Evolutionary conservation across 1,140 invertebrate genomes (phyloP).

Genomic region (Eriocheir sinensis): DNA sequence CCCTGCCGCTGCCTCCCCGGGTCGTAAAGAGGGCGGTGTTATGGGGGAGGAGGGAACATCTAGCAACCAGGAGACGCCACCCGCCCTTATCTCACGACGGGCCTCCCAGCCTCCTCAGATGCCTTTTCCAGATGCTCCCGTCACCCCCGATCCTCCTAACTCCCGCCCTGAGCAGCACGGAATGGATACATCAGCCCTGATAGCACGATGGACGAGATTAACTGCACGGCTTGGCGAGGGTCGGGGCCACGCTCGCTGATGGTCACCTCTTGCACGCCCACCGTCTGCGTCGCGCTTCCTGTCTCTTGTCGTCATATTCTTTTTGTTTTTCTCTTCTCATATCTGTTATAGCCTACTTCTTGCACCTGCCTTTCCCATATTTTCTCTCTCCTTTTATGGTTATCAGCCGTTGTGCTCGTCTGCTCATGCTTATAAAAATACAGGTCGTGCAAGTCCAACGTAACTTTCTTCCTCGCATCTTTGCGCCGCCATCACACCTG

Average conservation of each 20-base stretch:
- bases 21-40: slow-evolving; percentile 23
- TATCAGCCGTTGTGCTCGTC: neutral
- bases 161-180: neutral
- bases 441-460: neutral
- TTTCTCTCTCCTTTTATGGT: neutral
- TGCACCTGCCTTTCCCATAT: neutral
- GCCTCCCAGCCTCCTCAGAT: slow-evolving; percentile 3
- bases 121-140: slow-evolving; percentile 6
- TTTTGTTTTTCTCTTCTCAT: neutral
- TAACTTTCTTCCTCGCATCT: slow-evolving; percentile 24
- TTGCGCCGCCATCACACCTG: slow-evolving; percentile 9
- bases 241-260: neutral
- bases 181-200: slow-evolving; percentile 15
- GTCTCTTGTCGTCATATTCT: neutral
- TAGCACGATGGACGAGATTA: slow-evolving; percentile 13
- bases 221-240: neutral
- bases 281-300: neutral
- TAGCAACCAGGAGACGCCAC: slow-evolving; percentile 19
- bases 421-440: slow-evolving; percentile 26
- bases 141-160: neutral
- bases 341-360: neutral
- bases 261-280: neutral
- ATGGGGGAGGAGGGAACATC: neutral
- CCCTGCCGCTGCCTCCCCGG: neutral
- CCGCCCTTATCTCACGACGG: neutral